Percentiles rank a stretch among this genome's conserved stretches.
Conservation (phyloP, 2,797 vertebrate species). For the Denticeps clupeoides region DNA sequence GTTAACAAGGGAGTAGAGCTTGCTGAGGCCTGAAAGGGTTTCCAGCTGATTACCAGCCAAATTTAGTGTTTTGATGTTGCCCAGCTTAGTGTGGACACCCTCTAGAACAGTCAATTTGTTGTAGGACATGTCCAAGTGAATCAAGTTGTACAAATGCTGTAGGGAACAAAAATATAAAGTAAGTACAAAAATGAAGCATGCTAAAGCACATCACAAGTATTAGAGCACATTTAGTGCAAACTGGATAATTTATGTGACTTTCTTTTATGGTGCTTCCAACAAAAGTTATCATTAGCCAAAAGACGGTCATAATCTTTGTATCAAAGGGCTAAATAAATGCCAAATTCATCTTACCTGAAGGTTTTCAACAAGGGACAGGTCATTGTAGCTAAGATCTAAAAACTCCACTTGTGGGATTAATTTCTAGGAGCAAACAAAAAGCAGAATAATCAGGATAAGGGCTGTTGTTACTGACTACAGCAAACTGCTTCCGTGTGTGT, state of each 20-base stretch:
- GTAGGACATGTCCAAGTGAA: slow-evolving; percentile 91
- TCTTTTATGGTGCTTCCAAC: too few species aligned
- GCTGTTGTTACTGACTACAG: too few species aligned
- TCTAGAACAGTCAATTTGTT: slow-evolving; percentile 76
- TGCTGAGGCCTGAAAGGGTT: slow-evolving; percentile 74
- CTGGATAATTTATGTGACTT: too few species aligned
- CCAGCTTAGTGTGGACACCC: slow-evolving; percentile 83
- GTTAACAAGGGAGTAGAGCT: slow-evolving; percentile 91
- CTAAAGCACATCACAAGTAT: neutral
- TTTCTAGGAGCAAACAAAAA: slow-evolving; percentile 62
- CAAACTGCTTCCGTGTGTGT: too few species aligned
- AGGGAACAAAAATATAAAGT: slow-evolving; percentile 11
- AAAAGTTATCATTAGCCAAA: too few species aligned
- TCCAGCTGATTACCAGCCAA: slow-evolving; percentile 86
- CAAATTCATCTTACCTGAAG: slow-evolving; percentile 66
- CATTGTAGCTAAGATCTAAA: slow-evolving; percentile 89
- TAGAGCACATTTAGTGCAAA: too few species aligned
- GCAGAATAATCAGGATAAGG: neutral
- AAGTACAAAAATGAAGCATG: neutral
- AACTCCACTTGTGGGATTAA: slow-evolving; percentile 89
- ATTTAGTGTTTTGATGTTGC: slow-evolving; percentile 91
- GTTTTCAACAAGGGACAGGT: slow-evolving; percentile 77
- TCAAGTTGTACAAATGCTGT: slow-evolving; percentile 91
- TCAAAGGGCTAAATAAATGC: slow-evolving; percentile 10
- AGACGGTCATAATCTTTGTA: neutral